Conservation (phyloP, 2,113 vertebrate genomes). For the Microtus ochrogaster region DNA sequence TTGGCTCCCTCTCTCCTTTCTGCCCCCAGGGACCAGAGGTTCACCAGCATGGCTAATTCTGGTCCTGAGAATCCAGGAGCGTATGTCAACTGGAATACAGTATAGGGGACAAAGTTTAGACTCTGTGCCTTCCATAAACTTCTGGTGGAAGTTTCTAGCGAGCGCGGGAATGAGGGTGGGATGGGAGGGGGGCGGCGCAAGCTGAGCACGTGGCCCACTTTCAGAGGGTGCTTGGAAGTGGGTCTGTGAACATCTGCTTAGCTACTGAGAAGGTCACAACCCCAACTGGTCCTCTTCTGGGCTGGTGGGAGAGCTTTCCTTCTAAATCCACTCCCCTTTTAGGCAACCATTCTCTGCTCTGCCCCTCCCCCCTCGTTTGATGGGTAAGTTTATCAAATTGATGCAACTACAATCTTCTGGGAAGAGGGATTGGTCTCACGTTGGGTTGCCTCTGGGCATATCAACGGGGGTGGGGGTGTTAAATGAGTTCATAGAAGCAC, state of each 20-base stretch:
- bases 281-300: background rate
- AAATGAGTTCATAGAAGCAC: background rate
- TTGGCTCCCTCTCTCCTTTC: background rate
- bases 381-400: background rate
- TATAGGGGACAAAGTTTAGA: background rate
- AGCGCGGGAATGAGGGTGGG: too few relatives aligned
- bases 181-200: background rate
- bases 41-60: background rate
- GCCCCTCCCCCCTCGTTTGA: background rate
- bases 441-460: background rate
- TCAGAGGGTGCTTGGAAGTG: background rate
- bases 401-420: background rate
- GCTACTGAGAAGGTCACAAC: accelerated
- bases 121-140: background rate
- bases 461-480: too few relatives aligned
- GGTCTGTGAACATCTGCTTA: background rate
- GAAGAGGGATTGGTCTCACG: background rate
- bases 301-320: background rate
- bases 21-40: background rate
- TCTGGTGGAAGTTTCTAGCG: background rate
- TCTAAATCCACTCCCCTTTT: background rate
- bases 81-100: background rate
- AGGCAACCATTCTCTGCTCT: background rate
- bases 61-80: background rate
- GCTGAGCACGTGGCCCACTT: background rate